phyloP scores from a whole-genome alignment of 2,797 vertebrate species.

The Scolopax rusticola region DNA sequence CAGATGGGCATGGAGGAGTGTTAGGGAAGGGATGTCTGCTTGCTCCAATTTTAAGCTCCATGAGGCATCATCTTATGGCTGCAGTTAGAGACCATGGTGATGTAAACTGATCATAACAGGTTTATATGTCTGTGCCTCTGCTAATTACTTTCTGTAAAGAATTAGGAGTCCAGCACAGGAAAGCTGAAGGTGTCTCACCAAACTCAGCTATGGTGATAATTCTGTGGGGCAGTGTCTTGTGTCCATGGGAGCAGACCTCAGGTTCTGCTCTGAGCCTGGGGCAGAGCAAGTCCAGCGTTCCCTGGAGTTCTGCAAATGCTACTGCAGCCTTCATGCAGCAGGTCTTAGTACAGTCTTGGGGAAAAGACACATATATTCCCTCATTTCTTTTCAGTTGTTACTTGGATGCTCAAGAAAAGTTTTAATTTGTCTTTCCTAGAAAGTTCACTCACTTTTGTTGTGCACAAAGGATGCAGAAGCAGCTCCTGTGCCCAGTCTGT shows the following conservation, averaged over 20 bases:
- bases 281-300: rapidly evolving
- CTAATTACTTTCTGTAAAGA: not conserved
- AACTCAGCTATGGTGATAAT: not conserved
- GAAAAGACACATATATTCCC: not conserved
- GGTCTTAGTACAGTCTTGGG: not conserved
- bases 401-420: not conserved
- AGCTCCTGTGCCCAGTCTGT: not conserved
- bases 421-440: not conserved
- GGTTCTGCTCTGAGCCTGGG: not conserved
- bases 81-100: not conserved
- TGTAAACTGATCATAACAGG: not conserved
- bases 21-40: too few relatives aligned
- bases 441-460: not conserved
- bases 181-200: not conserved
- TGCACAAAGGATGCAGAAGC: not conserved
- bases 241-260: not conserved
- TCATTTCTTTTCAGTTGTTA: not conserved
- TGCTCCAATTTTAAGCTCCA: not conserved
- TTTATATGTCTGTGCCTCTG: not conserved
- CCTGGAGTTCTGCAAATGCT: not conserved
- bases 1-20: too few relatives aligned
- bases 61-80: not conserved
- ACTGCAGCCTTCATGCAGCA: not conserved
- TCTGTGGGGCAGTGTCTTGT: not conserved
- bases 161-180: not conserved